phyloP scores from a whole-genome alignment of 2,888 invertebrate species.

The Seira sanloemensis region DNA sequence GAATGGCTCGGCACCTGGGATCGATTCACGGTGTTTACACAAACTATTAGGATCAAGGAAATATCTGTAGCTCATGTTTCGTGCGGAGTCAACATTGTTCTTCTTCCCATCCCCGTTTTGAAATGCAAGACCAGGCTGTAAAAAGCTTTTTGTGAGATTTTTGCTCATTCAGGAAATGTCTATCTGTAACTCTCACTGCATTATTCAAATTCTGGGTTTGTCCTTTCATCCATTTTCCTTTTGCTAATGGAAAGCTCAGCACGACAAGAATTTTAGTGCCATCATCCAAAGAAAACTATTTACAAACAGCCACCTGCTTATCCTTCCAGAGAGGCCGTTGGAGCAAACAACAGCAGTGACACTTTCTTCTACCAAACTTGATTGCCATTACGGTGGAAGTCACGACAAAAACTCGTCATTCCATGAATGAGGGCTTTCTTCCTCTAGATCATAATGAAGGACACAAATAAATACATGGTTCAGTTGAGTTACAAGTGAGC shows the following conservation, averaged over 20 bases:
- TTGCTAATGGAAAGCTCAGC: not conserved
- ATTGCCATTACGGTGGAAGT: too few species aligned
- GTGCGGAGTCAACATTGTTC: not conserved
- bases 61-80: conserved; percentile 12
- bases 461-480: not conserved
- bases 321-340: not conserved
- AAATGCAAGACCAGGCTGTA: not conserved
- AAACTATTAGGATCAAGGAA: conserved; percentile 13
- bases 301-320: not conserved
- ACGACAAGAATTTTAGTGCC: not conserved
- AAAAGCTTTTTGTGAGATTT: not conserved
- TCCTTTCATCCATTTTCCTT: not conserved
- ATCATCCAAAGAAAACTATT: not conserved
- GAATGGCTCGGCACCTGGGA: conserved; percentile 40
- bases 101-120: not conserved
- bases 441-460: not conserved
- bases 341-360: not conserved
- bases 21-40: conserved; percentile 58
- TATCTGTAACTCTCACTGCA: not conserved
- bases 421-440: not conserved
- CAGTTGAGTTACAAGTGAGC: too few species aligned
- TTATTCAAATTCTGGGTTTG: not conserved
- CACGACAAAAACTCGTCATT: not conserved
- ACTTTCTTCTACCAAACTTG: too few species aligned
- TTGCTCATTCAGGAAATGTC: not conserved